Conservation (phyloP, 2,888 invertebrate species). For the Amphipyra berbera region DNA sequence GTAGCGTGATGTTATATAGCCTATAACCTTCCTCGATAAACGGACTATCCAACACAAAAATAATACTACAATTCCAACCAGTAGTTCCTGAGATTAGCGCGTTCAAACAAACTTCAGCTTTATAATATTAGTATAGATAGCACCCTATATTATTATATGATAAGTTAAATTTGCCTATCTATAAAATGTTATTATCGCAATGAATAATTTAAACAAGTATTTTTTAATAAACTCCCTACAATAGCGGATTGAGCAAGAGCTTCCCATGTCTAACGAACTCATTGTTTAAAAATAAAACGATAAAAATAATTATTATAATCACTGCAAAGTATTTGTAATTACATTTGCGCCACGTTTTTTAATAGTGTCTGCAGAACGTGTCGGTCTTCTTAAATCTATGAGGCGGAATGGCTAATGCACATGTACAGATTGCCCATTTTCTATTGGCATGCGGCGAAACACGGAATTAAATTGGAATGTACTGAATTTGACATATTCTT, state of each 20-base stretch:
- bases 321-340: slow-evolving; percentile 33
- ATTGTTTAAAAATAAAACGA: slow-evolving; percentile 21
- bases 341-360: slow-evolving; percentile 17
- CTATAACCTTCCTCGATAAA: no score
- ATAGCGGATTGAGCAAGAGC: slow-evolving; percentile 20
- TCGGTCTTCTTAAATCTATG: slow-evolving; percentile 16
- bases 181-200: not conserved
- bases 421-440: not conserved
- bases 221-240: slow-evolving; percentile 9
- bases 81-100: no score
- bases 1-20: no score
- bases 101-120: no score
- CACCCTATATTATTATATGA: no score
- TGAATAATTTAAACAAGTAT: not conserved
- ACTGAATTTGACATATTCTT: no score
- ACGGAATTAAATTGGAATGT: no score
- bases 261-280: slow-evolving; percentile 41
- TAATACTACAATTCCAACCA: no score
- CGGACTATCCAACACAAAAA: no score
- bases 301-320: slow-evolving; percentile 28
- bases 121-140: no score
- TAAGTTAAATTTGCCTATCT: no score
- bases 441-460: no score
- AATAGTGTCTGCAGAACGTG: slow-evolving; percentile 2
- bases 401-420: slow-evolving; percentile 15